A percentile compares a stretch with the other conserved stretches of the same genome.
These are phyloP conservation scores for Mantis religiosa DNA, from an alignment of 2,888 invertebrate species.

Conservation along the genomic window DNA sequence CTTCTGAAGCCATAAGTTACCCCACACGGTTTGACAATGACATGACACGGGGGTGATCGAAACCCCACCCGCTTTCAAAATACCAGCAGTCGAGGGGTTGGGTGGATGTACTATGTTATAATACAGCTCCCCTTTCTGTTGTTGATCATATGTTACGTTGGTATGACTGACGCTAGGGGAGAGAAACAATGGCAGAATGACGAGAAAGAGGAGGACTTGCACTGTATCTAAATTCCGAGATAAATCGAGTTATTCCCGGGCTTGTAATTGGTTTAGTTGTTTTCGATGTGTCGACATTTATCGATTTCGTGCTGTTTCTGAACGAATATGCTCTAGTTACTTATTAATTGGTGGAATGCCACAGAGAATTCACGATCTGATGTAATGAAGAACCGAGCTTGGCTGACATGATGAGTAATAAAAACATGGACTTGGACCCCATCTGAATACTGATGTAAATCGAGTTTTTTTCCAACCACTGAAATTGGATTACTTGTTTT, in stretches of 20 bases:
- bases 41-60: not conserved
- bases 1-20: not conserved
- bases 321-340: not conserved
- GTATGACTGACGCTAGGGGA: not conserved
- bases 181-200: not conserved
- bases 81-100: not conserved
- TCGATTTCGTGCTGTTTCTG: not conserved
- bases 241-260: not conserved
- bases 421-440: not conserved
- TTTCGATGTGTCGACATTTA: not conserved
- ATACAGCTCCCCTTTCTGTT: not conserved
- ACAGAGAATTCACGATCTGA: not conserved
- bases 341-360: not conserved
- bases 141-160: not conserved
- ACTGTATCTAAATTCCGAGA: not conserved
- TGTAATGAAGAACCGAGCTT: not conserved
- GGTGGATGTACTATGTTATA: not conserved
- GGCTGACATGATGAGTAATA: not conserved
- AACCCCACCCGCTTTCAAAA: not conserved
- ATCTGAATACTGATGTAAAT: not conserved
- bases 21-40: not conserved
- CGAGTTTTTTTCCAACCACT: not conserved
- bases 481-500: not conserved
- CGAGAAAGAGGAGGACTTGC: not conserved
- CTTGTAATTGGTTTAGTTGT: not conserved